Evolutionary conservation across 2,888 invertebrate genomes (phyloP).

Genomic region (Blomia tropicalis): DNA sequence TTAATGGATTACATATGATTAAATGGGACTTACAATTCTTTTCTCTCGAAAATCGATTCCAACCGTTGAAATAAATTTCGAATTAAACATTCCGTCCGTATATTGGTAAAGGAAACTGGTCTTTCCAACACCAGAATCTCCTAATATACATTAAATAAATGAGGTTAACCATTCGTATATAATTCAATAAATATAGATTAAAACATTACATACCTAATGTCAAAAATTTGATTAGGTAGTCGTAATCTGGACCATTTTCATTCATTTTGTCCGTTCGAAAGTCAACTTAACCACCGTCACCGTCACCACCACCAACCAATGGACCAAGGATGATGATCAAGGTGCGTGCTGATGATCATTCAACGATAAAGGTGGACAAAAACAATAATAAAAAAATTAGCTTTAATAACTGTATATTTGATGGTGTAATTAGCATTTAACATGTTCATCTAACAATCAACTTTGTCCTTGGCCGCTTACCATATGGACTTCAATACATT

Average conservation of each 20-base stretch:
- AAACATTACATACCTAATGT: conserved; percentile 14
- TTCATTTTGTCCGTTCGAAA: no score
- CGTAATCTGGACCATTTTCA: conserved; percentile 48
- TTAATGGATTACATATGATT: background rate
- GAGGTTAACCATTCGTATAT: background rate
- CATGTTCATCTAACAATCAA: no score
- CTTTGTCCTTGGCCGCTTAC: no score
- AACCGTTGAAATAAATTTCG: conserved; percentile 85
- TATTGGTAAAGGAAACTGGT: conserved; percentile 90
- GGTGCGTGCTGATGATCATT: no score
- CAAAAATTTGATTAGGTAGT: conserved; percentile 72
- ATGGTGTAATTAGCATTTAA: no score
- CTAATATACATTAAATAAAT: conserved; percentile 35
- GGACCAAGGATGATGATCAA: no score
- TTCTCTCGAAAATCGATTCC: conserved; percentile 96
- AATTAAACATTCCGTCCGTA: conserved; percentile 77
- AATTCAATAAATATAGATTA: background rate
- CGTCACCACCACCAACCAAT: no score
- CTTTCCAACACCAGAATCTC: conserved; percentile 94
- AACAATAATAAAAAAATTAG: no score
- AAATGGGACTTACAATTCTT: conserved; percentile 51
- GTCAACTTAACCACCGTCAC: no score
- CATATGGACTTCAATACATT: no score
- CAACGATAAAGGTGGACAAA: no score
- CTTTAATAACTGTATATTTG: no score